Conservation (phyloP, 2,888 invertebrate species). For the Temnothorax unifasciatus region DNA sequence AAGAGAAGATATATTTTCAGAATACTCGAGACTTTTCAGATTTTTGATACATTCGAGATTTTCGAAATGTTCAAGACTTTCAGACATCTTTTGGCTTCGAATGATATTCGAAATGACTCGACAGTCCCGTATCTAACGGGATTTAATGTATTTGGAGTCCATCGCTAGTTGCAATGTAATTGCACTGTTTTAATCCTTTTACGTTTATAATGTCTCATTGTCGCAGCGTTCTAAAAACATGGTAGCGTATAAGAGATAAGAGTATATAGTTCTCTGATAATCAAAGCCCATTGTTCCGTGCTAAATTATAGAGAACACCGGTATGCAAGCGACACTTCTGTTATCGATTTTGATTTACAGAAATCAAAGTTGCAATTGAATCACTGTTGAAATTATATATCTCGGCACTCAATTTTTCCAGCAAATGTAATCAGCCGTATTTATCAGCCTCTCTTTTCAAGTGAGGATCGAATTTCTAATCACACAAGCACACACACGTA, state of each 20-base stretch:
- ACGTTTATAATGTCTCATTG: constrained; percentile 11
- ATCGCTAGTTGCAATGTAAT: neutral
- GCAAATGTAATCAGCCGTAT: constrained; percentile 1
- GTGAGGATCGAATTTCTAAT: constrained; percentile 9
- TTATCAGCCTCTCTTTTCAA: neutral
- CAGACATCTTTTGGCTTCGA: neutral
- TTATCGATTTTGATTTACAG: neutral
- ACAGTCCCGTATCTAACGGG: neutral
- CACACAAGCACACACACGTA: neutral
- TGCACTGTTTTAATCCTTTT: neutral
- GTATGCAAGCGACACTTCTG: neutral
- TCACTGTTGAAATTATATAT: neutral
- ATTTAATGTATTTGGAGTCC: neutral
- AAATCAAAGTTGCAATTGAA: neutral
- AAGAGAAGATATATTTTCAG: neutral
- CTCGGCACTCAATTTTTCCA: neutral
- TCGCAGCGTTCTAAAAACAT: neutral
- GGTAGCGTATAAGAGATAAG: neutral
- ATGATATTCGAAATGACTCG: neutral
- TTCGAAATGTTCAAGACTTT: constrained; percentile 6
- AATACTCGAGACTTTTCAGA: neutral
- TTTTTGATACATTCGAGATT: neutral
- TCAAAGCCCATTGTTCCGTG: neutral
- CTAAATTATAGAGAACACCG: constrained; percentile 6
- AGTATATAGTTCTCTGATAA: neutral